Evolutionary conservation across 2,888 invertebrate genomes (phyloP), one percentile per base, ranked within the genome.

Genomic region (Himalopsyche anomala): DNA sequence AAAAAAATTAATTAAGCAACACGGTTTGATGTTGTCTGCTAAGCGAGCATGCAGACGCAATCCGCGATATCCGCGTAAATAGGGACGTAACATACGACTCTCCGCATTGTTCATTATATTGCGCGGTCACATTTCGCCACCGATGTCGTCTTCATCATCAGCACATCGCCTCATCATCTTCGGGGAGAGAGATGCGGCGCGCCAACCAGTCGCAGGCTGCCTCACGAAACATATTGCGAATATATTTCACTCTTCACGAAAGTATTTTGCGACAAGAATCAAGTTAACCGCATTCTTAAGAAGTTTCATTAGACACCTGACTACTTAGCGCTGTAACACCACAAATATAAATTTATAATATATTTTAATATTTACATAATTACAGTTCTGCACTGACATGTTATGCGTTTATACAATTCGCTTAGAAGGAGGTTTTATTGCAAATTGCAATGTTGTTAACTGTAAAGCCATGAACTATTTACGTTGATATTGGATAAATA

Each of bases 81-180:
- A 36, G 74, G 74, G 74, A 74, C 74, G 74, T 74, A 74, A 74
- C 74, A 74, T 74, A 74, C 74, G 74, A 74, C n/a, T 36, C 28
- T 74, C 12, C 74, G 74, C 74, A 74, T 74, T 74, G 74, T 74
- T 74, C 74, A 74, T 74, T 74, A 74, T 15, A 36, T 74, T 36
- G 74, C 74, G 74, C 74, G 74, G 74, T 38, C 74, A 36, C 74
- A 74, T 74, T 74, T 74, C 74, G 36, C 74, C 74, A 74, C 36
- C 74, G 28, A 36, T 36, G 74, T 36, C 74, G 36, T 74, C 74
- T 74, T 38, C 74, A 74, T 74, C 74, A 74, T 74, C 36, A 74
- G 74, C 19, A 38, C 74, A 74, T 28, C 36, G 36, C 36, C 74
- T 36, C 74, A 74, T 51, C 51, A 51, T 51, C 51, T 51, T 51